A percentile compares a stretch with the other conserved stretches of the same genome.
These are phyloP conservation scores for Felis catus DNA, from an alignment of 2,113 vertebrate species.

Conservation along the genomic window F.catus_Fca126_mat1.0 CM031417.1:59465001-59465500, in stretches of 20 bases:
- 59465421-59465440: no score
- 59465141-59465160: not conserved
- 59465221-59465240: not conserved
- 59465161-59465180: no score
- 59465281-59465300: not conserved
- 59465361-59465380: no score
- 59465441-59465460: no score
- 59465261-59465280: rapidly evolving
- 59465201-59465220: not conserved
- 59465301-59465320: not conserved
- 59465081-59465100: not conserved
- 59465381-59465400: no score
- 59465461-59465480: no score
- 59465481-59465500: no score
- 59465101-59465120: not conserved
- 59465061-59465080: not conserved
- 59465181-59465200: not conserved
- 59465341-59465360: not conserved
- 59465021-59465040: not conserved
- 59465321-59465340: not conserved
- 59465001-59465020: not conserved
- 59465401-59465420: no score
- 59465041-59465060: not conserved
- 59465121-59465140: not conserved
- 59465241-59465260: not conserved